These are phyloP conservation scores for Hydropsyche betteni DNA, from an alignment of 2,888 invertebrate species.

Conservation along the genomic window DNA sequence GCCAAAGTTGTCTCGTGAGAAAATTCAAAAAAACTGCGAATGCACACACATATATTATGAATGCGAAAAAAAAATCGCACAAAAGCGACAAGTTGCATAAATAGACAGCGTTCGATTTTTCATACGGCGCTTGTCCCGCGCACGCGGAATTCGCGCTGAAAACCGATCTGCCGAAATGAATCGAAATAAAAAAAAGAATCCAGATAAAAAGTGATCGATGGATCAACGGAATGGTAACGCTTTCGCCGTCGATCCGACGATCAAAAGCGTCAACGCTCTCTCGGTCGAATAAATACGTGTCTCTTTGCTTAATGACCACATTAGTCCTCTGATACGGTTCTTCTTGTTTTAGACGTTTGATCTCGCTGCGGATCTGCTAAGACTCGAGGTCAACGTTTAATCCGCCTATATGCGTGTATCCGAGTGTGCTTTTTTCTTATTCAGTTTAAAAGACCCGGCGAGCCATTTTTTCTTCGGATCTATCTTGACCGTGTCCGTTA, in stretches of 20 bases:
- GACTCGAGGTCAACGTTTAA: background rate
- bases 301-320: slow-evolving; percentile 22
- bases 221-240: slow-evolving; percentile 6
- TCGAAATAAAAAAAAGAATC: background rate
- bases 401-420: slow-evolving; percentile 11
- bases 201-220: slow-evolving; percentile 1
- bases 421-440: background rate
- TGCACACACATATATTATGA: background rate
- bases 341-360: slow-evolving; percentile 5
- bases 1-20: slow-evolving; percentile 23
- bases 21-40: slow-evolving; percentile 11
- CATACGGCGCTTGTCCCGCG: background rate
- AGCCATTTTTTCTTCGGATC: slow-evolving; percentile 16
- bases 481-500: slow-evolving; percentile 26
- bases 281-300: slow-evolving; percentile 17
- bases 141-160: background rate
- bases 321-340: slow-evolving; percentile 20
- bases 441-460: slow-evolving; percentile 7
- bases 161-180: background rate
- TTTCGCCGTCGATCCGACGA: slow-evolving; percentile 10
- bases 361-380: slow-evolving; percentile 11
- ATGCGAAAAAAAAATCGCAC: background rate
- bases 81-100: slow-evolving; percentile 23
- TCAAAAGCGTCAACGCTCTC: slow-evolving; percentile 21
- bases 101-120: slow-evolving; percentile 1